Base-by-base conservation (phyloP, 2,888 invertebrate species). In the Oxystoma pomonae region DNA sequence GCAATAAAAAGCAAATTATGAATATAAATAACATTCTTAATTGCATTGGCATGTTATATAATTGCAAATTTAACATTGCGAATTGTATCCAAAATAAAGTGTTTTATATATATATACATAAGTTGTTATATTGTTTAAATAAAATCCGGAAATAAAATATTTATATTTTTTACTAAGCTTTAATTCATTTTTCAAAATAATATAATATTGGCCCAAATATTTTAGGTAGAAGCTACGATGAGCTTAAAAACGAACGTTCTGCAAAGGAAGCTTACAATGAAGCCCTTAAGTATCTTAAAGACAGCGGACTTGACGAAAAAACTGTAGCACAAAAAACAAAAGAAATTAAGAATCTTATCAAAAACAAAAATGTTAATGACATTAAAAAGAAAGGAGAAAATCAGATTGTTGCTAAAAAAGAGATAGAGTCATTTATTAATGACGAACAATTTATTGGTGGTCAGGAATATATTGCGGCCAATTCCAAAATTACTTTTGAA, bases 201-300 rank as follows among this genome's bases (percentile, higher is more conserved):
- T n/a, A n/a, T n/a, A n/a, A n/a, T n/a, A n/a, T n/a, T n/a, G n/a
- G n/a, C n/a, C n/a, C n/a, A n/a, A n/a, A n/a, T 35, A 7, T 35
- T 35, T 7, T 35, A 35, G 35, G 35, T 35, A 85, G 87, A 71
- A 90, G 90, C 73, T 83, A 88, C 55, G 81, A 91, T 63, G 87
- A 86, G 0, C 78, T 90, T 60, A 88, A 90, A 70, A 84, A 87
- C 66, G 85, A 88, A 72, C 80, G 83, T 55, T 84, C 86, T 66
- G 89, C 92, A 0, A 77, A 87, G 16, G 80, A 81, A 53, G 84
- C 89, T 49, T 91, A 91, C 73, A 83, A 87, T 72, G 84, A 83
- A 66, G 88, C 90, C 5, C 82, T 91, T n/a, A 83, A 82, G 20
- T 80, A 87, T 0, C 79, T 92, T 58, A 90, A 91, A 74, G 83